Conservation (phyloP, 1,140 invertebrate species). For the Pogonus chalceus region DNA sequence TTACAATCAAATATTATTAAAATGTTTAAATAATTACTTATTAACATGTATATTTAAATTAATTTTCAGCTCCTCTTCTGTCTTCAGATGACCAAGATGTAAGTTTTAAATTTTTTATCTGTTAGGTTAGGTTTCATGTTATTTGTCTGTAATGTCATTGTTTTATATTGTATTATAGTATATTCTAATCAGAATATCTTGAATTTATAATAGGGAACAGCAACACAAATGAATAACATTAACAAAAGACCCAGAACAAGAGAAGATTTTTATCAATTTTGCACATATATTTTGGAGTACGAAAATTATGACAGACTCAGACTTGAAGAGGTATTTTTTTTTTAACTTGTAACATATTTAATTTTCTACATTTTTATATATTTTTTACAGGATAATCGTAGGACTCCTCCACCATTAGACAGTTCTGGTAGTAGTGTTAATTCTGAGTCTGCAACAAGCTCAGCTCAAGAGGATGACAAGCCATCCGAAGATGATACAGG, state of each 20-base stretch:
- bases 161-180: not conserved
- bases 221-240: not conserved
- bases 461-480: conserved; percentile 25
- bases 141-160: conserved; percentile 1
- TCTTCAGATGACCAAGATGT: not conserved
- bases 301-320: conserved; percentile 40
- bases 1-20: not conserved
- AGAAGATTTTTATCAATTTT: conserved; percentile 47
- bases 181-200: not conserved
- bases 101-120: not conserved
- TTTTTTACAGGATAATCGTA: conserved; percentile 21
- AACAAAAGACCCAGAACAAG: conserved; percentile 34
- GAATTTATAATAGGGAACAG: not conserved
- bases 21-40: not conserved
- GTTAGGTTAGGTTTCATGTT: conserved; percentile 3
- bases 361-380: not conserved
- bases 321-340: not conserved
- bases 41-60: too few relatives aligned
- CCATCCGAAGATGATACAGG: conserved; percentile 25
- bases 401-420: conserved; percentile 26
- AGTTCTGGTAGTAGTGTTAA: conserved; percentile 29
- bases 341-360: not conserved
- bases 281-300: conserved; percentile 43
- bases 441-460: conserved; percentile 24
- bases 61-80: not conserved